Base-by-base conservation (phyloP, 2,113 vertebrate genomes). In the Orthonyx spaldingii region DNA sequence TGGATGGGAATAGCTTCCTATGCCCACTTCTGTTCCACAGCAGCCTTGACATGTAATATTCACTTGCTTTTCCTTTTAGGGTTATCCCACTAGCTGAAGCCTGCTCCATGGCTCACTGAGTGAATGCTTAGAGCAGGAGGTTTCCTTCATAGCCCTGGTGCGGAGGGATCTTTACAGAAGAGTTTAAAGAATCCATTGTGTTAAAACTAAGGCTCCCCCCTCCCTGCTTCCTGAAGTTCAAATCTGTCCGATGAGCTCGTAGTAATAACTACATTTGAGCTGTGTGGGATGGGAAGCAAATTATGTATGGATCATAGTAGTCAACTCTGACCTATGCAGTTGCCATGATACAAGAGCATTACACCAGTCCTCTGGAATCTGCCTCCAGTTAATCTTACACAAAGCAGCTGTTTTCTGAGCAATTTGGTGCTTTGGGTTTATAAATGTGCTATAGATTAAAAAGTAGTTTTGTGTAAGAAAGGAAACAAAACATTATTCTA, bases 331-430 rank as follows among this genome's bases (percentile, higher is more conserved):
- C 94, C 87, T 90, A n/a, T 82, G 84, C 69, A 91, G 92, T 96
- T 96, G 96, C 92, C 91, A 91, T 63, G 93, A 47, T 81, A 95
- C 94, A 53, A 91, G 64, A 86, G 20, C 86, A 60, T 95, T 91
- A 93, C 89, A 87, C 42, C 79, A 91, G 89, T 60, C 53, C 72
- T 93, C 70, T 85, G 66, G 96, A 97, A 94, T 90, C 74, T 96
- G 84, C 70, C 60, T 85, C 49, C 49, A 37, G 68, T 85, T 91
- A 92, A 53, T 95, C 89, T 64, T 63, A 93, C 66, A 84, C 41
- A 92, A 68, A 92, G 64, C 88, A 92, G 90, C 95, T 95, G 92
- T 87, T 96, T 96, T 97, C 88, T 95, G 89, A 94, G 68, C 78
- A 84, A 61, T 96, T 94, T 59, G 50, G 76, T 20, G 16, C 72